Evolutionary conservation across 2,113 vertebrate species (phyloP), one percentile per base, ranked within the genome.

Genomic region (Chionomys nivalis): DNA sequence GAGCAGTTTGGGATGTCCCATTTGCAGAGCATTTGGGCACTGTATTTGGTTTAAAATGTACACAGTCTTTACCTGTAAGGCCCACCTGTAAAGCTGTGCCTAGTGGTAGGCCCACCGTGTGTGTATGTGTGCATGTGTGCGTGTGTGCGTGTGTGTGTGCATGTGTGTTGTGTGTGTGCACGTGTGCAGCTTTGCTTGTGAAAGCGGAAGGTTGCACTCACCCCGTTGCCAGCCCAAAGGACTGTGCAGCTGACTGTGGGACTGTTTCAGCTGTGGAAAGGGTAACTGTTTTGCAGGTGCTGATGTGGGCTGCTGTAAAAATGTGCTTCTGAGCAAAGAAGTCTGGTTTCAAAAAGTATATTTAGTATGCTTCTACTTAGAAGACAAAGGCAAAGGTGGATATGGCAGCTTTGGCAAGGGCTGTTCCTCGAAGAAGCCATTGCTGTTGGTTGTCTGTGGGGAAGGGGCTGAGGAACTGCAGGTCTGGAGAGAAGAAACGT

Each of bases 271-370:
- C 72, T 49, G 1, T 73, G 66, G 47, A 91, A 94, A 87, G 36
- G 52, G 23, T 63, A 72, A 79, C 78, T 31, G 75, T 92, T 90
- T 42, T 90, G 0, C 93, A 92, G 58, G 28, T 90, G 44, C 79
- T 93, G 17, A 24, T 95, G 81, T 24, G 23, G n/a, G 58, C 81
- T 87, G n/a, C 87, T 94, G 75, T 36, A 76, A 95, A 95, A 44
- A 88, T 76, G 82, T 5, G 33, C 73, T 87, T 24, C 79, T 90
- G 12, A n/a, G 44, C 66, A 66, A 86, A 89, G 90, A 95, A 63
- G 36, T 39, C 24, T 73, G 81, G 33, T 91, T 95, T 92, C 89
- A 65, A 33, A 49, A 26, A n/a, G 14, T 82, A 49, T 75, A 24
- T 66, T 83, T 87, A 96, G 31, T 92, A 31, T 93, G 44, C 49